Base-by-base conservation (phyloP, 2,797 vertebrate genomes). In the Tangara arthus region DNA sequence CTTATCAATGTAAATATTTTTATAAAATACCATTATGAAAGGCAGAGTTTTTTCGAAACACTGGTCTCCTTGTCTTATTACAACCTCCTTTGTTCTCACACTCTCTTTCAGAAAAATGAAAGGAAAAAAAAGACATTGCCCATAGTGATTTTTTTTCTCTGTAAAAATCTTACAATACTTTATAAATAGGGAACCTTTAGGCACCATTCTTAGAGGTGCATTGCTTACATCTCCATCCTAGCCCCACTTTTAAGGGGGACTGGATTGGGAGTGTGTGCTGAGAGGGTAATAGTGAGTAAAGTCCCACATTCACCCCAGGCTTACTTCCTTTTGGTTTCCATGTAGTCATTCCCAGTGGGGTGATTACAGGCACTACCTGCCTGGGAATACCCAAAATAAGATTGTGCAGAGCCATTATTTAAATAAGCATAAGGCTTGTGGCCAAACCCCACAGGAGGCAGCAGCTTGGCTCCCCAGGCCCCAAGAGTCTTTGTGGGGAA, bases 241-340 rank as follows among this genome's bases (percentile, higher is more conserved):
- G 19, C 3, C 4, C 14, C 9, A 21, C 18, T 37, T 61, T 9
- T 37, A 75, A 44, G 4, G 3, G 12, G 1, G 4, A 42, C 9
- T 49, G 16, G 15, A 28, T 1, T 34, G 20, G 12, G 19, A 71
- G 5, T 6, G 11, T 47, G 17, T 0, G 0, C n/a, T 16, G 24
- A 42, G n/a, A 66, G 8, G 5, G 3, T 6, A 32, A 59, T 4
- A 50, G 4, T 7, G 4, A 15, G 8, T 19, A 77, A 55, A 81
- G 34, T 13, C 9, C 9, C 37, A 22, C 12, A 41, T 22, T 56
- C 22, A 71, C 6, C 7, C 5, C 23, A 55, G 22, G 11, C 9
- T 21, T 27, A 11, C 24, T 56, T 57, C 32, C 22, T 16, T 27
- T 5, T 27, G 27, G 2, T 61, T 84, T 88, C 24, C 5, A 4